Evolutionary conservation across 2,888 invertebrate species (phyloP).

Genomic region (Lasioglossum morio): DNA sequence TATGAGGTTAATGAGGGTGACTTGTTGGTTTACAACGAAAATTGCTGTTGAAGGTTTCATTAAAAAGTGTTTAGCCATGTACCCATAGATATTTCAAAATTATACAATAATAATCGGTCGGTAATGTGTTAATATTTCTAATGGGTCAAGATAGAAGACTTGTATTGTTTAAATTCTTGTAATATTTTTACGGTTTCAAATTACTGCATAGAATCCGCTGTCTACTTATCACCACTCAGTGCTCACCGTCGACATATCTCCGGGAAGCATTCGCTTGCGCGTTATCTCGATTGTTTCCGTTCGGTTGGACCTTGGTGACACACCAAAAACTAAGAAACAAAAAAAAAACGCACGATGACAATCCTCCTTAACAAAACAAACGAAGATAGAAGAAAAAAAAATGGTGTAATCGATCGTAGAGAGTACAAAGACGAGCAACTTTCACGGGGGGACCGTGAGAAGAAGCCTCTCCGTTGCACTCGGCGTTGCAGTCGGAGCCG

Average conservation of each 20-base stretch:
- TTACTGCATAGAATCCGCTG: no score
- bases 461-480: conserved; percentile 25
- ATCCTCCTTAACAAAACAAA: conserved; percentile 53
- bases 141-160: no score
- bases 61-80: no score
- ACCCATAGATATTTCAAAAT: no score
- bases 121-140: no score
- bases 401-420: conserved; percentile 37
- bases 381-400: conserved; percentile 20
- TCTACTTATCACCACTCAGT: neutral
- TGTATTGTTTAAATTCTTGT: no score
- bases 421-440: conserved; percentile 57
- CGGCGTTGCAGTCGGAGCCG: conserved; percentile 6
- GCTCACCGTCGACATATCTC: conserved; percentile 46
- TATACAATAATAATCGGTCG: no score
- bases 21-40: no score
- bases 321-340: conserved; percentile 21
- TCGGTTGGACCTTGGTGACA: conserved; percentile 38
- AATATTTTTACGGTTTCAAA: no score
- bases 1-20: no score
- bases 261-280: conserved; percentile 27
- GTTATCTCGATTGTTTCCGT: conserved; percentile 18
- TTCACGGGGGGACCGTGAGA: conserved; percentile 23
- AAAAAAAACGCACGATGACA: conserved; percentile 59
- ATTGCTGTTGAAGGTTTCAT: no score